A percentile compares a stretch with the other conserved stretches of the same genome.
Conservation (phyloP, 2,113 vertebrate genomes). For the Peromyscus maniculatus region DNA sequence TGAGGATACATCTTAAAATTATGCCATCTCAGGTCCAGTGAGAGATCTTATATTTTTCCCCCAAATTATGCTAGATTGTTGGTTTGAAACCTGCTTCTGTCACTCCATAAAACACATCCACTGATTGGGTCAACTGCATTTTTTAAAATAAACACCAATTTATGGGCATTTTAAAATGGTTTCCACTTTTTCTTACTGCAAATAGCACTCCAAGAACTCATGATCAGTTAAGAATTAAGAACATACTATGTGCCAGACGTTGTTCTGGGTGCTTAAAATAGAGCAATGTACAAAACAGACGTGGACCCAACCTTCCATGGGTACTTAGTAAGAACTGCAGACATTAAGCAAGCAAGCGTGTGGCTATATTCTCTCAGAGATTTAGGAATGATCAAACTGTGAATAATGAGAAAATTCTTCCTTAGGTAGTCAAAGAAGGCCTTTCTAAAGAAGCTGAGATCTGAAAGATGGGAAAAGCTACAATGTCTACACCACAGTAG, state of each 20-base stretch:
- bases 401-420: background rate
- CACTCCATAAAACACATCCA: background rate
- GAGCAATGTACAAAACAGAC: slow-evolving; percentile 40
- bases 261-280: slow-evolving; percentile 13
- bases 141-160: background rate
- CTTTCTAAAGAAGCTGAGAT: background rate
- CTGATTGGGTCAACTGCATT: background rate
- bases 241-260: background rate
- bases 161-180: background rate
- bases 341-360: slow-evolving; percentile 15
- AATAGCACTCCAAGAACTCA: slow-evolving; percentile 12
- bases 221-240: slow-evolving; percentile 14
- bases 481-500: background rate
- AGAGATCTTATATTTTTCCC: background rate
- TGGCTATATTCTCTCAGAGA: background rate
- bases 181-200: background rate
- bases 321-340: background rate
- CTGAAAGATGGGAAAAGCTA: slow-evolving; percentile 31
- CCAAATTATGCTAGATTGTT: background rate
- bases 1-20: slow-evolving; percentile 19
- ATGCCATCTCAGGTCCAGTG: background rate
- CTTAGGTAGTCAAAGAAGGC: background rate
- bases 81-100: slow-evolving; percentile 1
- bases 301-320: background rate
- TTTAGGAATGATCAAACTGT: slow-evolving; percentile 31